These are phyloP conservation scores for Heliconius aoede DNA, from an alignment of 2,888 invertebrate genomes.

Conservation along the genomic window DNA sequence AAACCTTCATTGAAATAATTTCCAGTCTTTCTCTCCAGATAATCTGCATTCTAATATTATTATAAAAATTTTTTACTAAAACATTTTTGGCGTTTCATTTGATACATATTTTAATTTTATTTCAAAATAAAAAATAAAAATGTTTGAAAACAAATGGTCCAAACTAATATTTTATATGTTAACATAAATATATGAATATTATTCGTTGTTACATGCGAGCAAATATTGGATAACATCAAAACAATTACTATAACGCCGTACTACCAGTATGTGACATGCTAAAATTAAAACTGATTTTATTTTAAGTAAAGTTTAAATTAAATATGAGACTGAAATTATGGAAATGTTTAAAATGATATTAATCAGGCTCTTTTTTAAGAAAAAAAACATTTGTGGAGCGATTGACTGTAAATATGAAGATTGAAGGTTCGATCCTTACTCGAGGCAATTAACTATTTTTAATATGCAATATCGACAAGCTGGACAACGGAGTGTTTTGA, in stretches of 20 bases:
- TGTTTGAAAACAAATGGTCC: neutral
- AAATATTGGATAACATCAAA: neutral
- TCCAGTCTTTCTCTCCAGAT: too few relatives aligned
- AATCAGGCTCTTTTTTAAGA: neutral
- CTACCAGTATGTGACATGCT: neutral
- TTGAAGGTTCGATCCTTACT: too few relatives aligned
- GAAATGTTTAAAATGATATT: neutral
- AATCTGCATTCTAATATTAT: too few relatives aligned
- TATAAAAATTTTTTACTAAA: too few relatives aligned
- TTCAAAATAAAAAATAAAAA: neutral
- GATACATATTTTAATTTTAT: neutral
- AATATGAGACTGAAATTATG: too few relatives aligned
- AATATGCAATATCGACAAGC: neutral
- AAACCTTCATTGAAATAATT: too few relatives aligned
- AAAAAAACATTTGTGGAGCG: too few relatives aligned
- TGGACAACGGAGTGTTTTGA: neutral
- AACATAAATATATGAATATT: neutral
- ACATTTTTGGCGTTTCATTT: too few relatives aligned
- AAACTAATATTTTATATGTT: neutral
- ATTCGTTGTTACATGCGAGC: neutral
- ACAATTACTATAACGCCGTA: neutral
- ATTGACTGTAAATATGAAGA: too few relatives aligned
- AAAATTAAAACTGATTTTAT: neutral
- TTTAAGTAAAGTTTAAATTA: neutral
- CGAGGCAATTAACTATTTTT: too few relatives aligned